Base-by-base conservation (phyloP, 2,113 vertebrate genomes). In the Casuarius casuarius region DNA sequence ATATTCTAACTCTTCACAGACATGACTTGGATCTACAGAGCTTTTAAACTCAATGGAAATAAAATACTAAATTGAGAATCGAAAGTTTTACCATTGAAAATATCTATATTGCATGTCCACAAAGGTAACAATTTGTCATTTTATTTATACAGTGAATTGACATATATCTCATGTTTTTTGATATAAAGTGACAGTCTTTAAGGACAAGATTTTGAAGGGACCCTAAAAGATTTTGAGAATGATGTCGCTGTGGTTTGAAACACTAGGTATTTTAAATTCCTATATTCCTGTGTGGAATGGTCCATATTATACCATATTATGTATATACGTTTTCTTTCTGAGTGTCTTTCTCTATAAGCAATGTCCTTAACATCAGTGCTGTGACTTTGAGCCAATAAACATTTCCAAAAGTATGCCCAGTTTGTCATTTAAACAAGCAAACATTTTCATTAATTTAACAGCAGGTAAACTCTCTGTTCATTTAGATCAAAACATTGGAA, bases 381-480 rank as follows among this genome's bases (percentile, higher is more conserved):
- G 26, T 44, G 77, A 66, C 74, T 86, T 78, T 49, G 48, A 87
- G 73, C 56, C 40, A 31, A 49, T 92, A 48, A 56, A 9, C 1
- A 14, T 67, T 88, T 90, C 46, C 12, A 23, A 58, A 76, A 66
- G 2, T 25, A 46, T 68, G 12, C 61, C 91, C 74, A 84, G 63
- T 77, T 89, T 95, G 66, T 84, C 35, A 25, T 93, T 87, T 90
- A 62, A 67, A 84, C 42, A 89, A 79, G 48, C 8, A 87, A 84
- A 76, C 5, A 25, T 49, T 88, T 46, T 68, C 16, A 42, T 91
- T 93, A 87, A 79, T 84, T 61, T 82, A 89, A 52, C 77, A 42
- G 58, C 61, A 79, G 58, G 70, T 91, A 79, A 77, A 95, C 56
- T 82, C 52, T 54, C 19, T 87, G 26, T 73, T 93, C 28, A 18